Evolutionary conservation across 2,797 vertebrate genomes (phyloP).

Genomic region (Tokudaia muenninki): DNA sequence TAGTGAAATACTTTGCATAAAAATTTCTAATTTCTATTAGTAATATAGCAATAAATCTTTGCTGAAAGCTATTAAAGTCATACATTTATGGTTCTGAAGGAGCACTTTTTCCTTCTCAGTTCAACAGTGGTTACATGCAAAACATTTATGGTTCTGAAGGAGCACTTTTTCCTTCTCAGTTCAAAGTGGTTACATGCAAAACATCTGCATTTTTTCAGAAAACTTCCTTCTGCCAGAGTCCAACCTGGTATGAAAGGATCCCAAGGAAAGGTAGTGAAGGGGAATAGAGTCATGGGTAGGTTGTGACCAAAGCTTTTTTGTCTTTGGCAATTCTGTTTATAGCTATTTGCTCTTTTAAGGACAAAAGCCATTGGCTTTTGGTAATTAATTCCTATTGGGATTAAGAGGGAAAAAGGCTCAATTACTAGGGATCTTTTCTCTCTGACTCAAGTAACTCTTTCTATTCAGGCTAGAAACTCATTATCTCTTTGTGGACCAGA

Average conservation of each 20-base stretch:
- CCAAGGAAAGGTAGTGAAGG: too few relatives aligned
- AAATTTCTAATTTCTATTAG: background rate
- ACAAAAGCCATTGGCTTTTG: background rate
- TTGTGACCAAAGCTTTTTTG: too few relatives aligned
- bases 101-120: background rate
- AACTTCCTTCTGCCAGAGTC: background rate
- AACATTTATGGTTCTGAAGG: background rate
- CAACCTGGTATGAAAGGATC: too few relatives aligned
- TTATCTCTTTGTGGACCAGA: background rate
- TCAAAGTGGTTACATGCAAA: background rate
- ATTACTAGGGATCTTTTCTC: background rate
- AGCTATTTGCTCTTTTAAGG: background rate
- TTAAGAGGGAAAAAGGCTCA: background rate
- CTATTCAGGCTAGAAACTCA: background rate
- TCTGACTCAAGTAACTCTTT: background rate
- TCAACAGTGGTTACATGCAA: rapidly evolving
- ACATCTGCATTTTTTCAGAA: background rate
- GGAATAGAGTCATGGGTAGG: too few relatives aligned
- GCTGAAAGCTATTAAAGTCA: background rate
- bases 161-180: background rate
- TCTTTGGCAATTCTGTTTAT: background rate
- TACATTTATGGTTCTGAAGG: background rate
- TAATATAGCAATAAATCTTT: background rate
- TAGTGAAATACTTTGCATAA: background rate
- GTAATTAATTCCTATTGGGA: background rate